A percentile compares a stretch with the other conserved stretches of the same genome.
phyloP scores from a whole-genome alignment of 2,797 vertebrate species.

The Syngnathus rostellatus region DNA sequence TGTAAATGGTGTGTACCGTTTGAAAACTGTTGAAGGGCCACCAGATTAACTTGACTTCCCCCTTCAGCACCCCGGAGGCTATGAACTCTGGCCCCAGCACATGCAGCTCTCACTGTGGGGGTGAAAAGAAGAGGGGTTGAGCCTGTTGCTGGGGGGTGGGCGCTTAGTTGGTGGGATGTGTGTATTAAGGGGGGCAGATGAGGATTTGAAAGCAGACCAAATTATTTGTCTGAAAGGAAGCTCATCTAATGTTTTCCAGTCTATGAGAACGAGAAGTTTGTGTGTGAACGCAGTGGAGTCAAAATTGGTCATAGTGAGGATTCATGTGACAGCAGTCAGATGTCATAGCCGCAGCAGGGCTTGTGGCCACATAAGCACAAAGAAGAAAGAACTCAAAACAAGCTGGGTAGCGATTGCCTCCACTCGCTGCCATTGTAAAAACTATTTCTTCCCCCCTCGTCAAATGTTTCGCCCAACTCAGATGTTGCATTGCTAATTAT shows the following conservation, averaged over 20 bases:
- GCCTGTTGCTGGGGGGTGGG: conserved; percentile 42
- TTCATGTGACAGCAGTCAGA: conserved; percentile 51
- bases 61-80: conserved; percentile 54
- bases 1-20: conserved; percentile 55
- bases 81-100: conserved; percentile 61
- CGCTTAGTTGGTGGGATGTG: conserved; percentile 28
- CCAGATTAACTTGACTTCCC: conserved; percentile 67
- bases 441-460: conserved; percentile 11
- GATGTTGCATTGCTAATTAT: conserved; percentile 46
- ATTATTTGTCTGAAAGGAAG: conserved; percentile 60
- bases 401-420: conserved; percentile 26
- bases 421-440: conserved; percentile 34
- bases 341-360: conserved; percentile 21
- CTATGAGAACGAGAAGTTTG: conserved; percentile 22
- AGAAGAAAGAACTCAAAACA: conserved; percentile 14
- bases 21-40: conserved; percentile 67
- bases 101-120: conserved; percentile 53
- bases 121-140: conserved; percentile 40
- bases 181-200: conserved; percentile 37
- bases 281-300: conserved; percentile 45
- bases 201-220: conserved; percentile 59
- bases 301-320: conserved; percentile 42
- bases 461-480: conserved; percentile 19
- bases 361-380: conserved; percentile 33
- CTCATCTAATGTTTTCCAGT: conserved; percentile 60